Conservation (phyloP, 2,888 invertebrate genomes). For the Troides oblongomaculatus region DNA sequence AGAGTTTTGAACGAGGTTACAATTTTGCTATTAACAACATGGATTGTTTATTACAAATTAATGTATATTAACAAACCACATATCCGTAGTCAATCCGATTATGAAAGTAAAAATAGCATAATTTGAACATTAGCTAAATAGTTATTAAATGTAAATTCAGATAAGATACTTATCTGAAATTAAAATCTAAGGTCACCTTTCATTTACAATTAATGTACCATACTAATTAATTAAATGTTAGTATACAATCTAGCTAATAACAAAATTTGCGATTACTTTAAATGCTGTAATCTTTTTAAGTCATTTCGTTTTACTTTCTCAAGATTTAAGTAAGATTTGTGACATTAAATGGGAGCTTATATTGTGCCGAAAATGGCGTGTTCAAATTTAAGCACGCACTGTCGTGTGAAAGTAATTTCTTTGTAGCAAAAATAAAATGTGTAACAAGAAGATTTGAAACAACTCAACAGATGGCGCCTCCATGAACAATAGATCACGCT, state of each 20-base stretch:
- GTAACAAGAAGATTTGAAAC: too few species aligned
- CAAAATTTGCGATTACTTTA: constrained; percentile 5
- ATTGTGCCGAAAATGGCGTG: constrained; percentile 11
- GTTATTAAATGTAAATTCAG: too few species aligned
- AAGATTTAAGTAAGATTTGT: background rate
- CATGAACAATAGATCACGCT: too few species aligned
- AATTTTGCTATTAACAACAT: too few species aligned
- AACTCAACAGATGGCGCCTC: too few species aligned
- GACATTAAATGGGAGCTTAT: constrained; percentile 3
- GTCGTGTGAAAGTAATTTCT: constrained; percentile 1
- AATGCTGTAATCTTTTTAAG: background rate
- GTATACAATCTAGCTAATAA: constrained; percentile 2
- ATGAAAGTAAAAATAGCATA: too few species aligned
- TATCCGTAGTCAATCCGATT: too few species aligned
- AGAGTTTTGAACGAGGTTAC: too few species aligned
- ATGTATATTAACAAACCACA: too few species aligned
- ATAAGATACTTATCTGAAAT: background rate
- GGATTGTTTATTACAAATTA: too few species aligned
- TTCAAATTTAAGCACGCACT: constrained; percentile 4
- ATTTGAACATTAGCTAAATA: background rate
- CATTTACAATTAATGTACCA: background rate
- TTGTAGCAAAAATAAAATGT: background rate
- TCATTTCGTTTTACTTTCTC: background rate
- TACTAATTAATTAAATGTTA: background rate
- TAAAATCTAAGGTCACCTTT: constrained; percentile 7